Conservation (phyloP, 2,888 invertebrate species). For the Hydriomena furcata region DNA sequence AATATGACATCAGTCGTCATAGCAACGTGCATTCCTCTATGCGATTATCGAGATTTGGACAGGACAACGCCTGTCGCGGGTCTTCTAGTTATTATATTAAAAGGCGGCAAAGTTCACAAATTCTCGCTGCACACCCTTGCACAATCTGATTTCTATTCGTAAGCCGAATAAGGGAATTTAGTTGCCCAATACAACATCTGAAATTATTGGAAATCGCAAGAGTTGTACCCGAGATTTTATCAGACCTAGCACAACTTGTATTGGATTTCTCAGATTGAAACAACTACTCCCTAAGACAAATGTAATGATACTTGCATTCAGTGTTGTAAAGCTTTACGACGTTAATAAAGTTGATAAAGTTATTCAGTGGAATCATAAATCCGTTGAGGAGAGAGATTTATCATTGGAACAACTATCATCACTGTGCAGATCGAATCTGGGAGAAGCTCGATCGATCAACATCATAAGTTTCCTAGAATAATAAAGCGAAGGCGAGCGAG, state of each 20-base stretch:
- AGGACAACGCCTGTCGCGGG: no score
- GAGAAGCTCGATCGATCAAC: constrained; percentile 22
- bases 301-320: constrained; percentile 25
- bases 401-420: constrained; percentile 21
- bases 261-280: constrained; percentile 29
- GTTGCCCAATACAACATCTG: constrained; percentile 32
- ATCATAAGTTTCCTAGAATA: constrained; percentile 20
- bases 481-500: constrained; percentile 10
- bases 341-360: constrained; percentile 25
- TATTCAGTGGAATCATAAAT: constrained; percentile 24
- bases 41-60: no score
- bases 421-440: constrained; percentile 22
- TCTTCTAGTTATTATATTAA: no score
- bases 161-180: constrained; percentile 30
- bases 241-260: constrained; percentile 27
- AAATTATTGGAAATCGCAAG: constrained; percentile 33
- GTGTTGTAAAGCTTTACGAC: constrained; percentile 24
- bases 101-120: constrained; percentile 19
- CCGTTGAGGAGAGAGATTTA: constrained; percentile 23
- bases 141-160: constrained; percentile 32
- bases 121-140: constrained; percentile 24
- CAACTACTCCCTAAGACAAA: constrained; percentile 25
- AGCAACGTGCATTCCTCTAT: no score
- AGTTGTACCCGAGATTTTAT: constrained; percentile 31
- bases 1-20: no score